Evolutionary conservation across 1,140 invertebrate genomes (phyloP), one percentile per base, ranked within the genome.

Genomic region (Leptopilina clavipes): DNA sequence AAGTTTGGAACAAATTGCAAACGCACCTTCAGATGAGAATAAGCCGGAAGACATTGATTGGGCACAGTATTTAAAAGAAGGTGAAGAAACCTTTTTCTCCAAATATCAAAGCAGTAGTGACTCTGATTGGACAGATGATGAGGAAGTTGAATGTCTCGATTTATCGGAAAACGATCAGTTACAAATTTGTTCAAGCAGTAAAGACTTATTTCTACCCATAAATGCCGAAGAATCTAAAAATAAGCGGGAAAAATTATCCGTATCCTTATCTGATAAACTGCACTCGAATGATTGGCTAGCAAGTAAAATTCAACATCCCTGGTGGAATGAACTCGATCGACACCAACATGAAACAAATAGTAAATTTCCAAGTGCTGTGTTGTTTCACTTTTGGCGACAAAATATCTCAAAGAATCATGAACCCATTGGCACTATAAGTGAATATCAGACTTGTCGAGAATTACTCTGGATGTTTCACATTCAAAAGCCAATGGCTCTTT

Each of bases 391-490:
- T 75, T 90, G 86, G 87, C 79, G 81, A 70, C 84, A 85, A 80
- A 83, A 84, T 75, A 83, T 54, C 17, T 82, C 78, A 1, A 84
- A 81, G 75, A 78, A 78, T 54, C 76, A 73, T 0, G 65, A 84
- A 56, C 79, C 81, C n/a, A 80, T 81, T 17, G 80, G 82, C 17
- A 87, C 84, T 12, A 19, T 91, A 1, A 90, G 87, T 14, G 90
- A 91, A 75, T 91, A 90, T 79, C 83, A 88, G 81, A 86, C 80
- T 1, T 84, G 87, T 18, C 84, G 89, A 74, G 90, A 91, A 85
- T 71, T 91, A 12, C 79, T 91, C 9, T 90, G 90, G 89, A 90
- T 90, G 87, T 86, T 91, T 76, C 84, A 89, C 59, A 73, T 79
- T 73, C 88, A 84, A 65, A 71, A 77, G 7, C 74, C 80, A 19